Evolutionary conservation across 1,140 invertebrate genomes (phyloP).

Genomic region (Wasmannia auropunctata): DNA sequence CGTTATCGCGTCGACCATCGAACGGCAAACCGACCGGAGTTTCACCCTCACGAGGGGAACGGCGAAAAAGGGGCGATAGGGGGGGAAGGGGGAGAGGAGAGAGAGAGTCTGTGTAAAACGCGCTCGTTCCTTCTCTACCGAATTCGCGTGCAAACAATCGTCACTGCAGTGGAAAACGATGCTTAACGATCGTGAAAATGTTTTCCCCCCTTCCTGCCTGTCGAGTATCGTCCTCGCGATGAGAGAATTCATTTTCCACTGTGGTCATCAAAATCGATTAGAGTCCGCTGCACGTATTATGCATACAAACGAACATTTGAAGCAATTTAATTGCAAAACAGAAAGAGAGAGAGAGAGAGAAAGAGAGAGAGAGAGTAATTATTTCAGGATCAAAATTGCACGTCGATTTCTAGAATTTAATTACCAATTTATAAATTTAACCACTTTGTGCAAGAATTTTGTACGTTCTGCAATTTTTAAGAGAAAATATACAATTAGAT

Average conservation of each 20-base stretch:
- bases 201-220: slow-evolving; percentile 21
- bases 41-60: neutral
- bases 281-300: neutral
- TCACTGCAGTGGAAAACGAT: slow-evolving; percentile 60
- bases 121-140: slow-evolving; percentile 38
- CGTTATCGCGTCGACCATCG: slow-evolving; percentile 42
- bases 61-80: neutral
- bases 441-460: neutral
- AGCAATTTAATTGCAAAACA: neutral
- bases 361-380: neutral
- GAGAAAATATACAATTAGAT: neutral
- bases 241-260: slow-evolving; percentile 4
- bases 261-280: neutral
- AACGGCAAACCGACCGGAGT: slow-evolving; percentile 51
- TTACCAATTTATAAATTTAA: neutral
- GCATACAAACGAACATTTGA: neutral
- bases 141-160: slow-evolving; percentile 49
- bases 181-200: slow-evolving; percentile 65
- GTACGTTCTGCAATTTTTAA: neutral
- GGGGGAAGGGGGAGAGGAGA: slow-evolving; percentile 12
- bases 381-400: neutral
- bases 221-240: slow-evolving; percentile 28
- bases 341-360: neutral
- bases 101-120: slow-evolving; percentile 53
- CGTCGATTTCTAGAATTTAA: neutral